Evolutionary conservation across 2,113 vertebrate species (phyloP).

Genomic region (Petroica traversi): DNA sequence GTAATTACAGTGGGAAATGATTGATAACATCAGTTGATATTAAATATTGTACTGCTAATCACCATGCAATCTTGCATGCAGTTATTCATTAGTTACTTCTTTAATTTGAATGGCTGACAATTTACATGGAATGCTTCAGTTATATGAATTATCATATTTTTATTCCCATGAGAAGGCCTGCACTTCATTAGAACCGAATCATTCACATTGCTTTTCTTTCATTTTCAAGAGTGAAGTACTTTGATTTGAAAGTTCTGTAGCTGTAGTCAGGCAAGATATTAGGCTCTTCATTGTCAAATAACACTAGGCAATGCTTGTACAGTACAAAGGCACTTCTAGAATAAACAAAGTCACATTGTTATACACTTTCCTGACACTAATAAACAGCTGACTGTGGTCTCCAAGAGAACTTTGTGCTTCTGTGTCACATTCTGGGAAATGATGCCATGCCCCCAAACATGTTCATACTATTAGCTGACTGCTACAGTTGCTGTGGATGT

Average conservation of each 20-base stretch:
- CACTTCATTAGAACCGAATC: slow-evolving; percentile 6
- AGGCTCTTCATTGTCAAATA: background rate
- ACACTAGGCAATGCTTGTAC: background rate
- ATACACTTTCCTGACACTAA: slow-evolving; percentile 28
- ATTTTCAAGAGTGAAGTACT: slow-evolving; percentile 40
- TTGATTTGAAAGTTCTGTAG: slow-evolving; percentile 33
- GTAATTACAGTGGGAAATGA: slow-evolving; percentile 56
- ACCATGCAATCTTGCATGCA: slow-evolving; percentile 33
- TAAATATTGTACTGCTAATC: slow-evolving; percentile 56
- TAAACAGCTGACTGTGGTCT: slow-evolving; percentile 38
- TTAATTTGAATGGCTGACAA: slow-evolving; percentile 54
- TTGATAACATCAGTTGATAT: slow-evolving; percentile 56
- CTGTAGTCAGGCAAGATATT: background rate
- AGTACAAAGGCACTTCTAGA: slow-evolving; percentile 36
- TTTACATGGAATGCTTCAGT: slow-evolving; percentile 11
- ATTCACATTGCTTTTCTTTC: slow-evolving; percentile 29
- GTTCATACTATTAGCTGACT: slow-evolving; percentile 45
- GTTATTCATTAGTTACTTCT: slow-evolving; percentile 63
- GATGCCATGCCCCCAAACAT: slow-evolving; percentile 17
- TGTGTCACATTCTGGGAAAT: slow-evolving; percentile 45
- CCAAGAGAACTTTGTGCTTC: slow-evolving; percentile 26
- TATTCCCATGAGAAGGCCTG: background rate
- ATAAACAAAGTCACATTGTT: slow-evolving; percentile 36
- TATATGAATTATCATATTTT: slow-evolving; percentile 31
- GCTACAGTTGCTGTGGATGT: slow-evolving; percentile 41